Percentiles rank a stretch among this genome's conserved stretches.
Evolutionary conservation across 2,888 invertebrate genomes (phyloP).

Genomic region (Himalopsyche tibetana): DNA sequence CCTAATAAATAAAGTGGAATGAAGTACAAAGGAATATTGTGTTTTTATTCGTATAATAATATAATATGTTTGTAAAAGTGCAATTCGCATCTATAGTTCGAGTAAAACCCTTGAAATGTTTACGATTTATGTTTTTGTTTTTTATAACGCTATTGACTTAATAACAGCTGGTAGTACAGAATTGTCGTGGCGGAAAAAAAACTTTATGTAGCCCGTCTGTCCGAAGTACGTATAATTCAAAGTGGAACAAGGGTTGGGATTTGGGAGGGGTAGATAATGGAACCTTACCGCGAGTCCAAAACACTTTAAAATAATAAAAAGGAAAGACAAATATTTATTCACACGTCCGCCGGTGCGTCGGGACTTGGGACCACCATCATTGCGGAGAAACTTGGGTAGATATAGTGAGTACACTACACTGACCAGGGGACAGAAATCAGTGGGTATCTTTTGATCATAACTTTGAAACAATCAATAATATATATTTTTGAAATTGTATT

Average conservation of each 20-base stretch:
- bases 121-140: not conserved
- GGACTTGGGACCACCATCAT: constrained; percentile 1
- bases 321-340: constrained; percentile 34
- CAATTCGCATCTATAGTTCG: too few species aligned
- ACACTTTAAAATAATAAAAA: constrained; percentile 38
- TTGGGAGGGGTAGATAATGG: not conserved
- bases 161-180: not conserved
- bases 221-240: not conserved
- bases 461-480: too few species aligned
- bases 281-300: not conserved
- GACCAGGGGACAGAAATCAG: not conserved
- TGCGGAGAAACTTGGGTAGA: not conserved
- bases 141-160: not conserved
- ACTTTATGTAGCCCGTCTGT: not conserved
- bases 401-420: not conserved
- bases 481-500: too few species aligned
- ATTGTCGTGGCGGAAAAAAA: not conserved
- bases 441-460: not conserved
- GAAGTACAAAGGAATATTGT: too few species aligned
- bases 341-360: constrained; percentile 27
- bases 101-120: not conserved
- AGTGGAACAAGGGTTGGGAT: not conserved
- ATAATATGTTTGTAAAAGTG: too few species aligned
- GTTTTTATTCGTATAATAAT: too few species aligned
- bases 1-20: too few species aligned